Percentiles rank a stretch among this genome's conserved stretches.
Conservation (phyloP, 2,888 invertebrate species). For the Zeuzera pyrina region DNA sequence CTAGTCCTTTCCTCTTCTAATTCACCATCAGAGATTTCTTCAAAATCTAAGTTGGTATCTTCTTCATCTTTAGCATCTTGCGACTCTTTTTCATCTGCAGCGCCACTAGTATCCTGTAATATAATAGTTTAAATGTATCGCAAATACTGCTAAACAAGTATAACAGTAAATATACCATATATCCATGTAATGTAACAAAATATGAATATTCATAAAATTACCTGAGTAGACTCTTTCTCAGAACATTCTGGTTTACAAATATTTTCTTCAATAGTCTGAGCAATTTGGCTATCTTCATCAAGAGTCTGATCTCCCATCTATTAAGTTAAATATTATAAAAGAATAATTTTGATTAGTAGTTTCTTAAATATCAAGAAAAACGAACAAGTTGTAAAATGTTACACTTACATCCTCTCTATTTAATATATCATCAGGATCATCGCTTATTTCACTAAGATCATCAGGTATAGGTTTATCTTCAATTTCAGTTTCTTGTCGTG, state of each 20-base stretch:
- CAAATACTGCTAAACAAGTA: background rate
- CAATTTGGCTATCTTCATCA: constrained; percentile 54
- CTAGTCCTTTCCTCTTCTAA: constrained; percentile 84
- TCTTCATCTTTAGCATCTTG: constrained; percentile 78
- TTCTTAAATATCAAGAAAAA: constrained; percentile 3
- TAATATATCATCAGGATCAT: constrained; percentile 90
- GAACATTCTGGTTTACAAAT: constrained; percentile 40
- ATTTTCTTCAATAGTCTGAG: constrained; percentile 37
- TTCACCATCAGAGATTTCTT: constrained; percentile 93
- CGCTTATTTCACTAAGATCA: constrained; percentile 90
- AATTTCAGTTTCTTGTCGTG: constrained; percentile 51
- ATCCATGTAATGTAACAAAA: too few relatives aligned
- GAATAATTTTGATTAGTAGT: too few relatives aligned
- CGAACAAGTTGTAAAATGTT: constrained; percentile 1
- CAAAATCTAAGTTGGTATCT: constrained; percentile 85
- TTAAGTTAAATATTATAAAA: background rate
- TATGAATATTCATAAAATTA: constrained; percentile 15
- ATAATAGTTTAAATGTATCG: background rate
- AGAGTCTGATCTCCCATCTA: constrained; percentile 59
- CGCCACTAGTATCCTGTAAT: constrained; percentile 52
- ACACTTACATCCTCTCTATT: constrained; percentile 80
- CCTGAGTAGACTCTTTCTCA: constrained; percentile 61
- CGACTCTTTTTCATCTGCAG: constrained; percentile 53
- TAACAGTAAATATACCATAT: background rate
- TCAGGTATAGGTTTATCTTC: constrained; percentile 74